Evolutionary conservation across 2,888 invertebrate genomes (phyloP).

Genomic region (Conops quadrifasciatus): DNA sequence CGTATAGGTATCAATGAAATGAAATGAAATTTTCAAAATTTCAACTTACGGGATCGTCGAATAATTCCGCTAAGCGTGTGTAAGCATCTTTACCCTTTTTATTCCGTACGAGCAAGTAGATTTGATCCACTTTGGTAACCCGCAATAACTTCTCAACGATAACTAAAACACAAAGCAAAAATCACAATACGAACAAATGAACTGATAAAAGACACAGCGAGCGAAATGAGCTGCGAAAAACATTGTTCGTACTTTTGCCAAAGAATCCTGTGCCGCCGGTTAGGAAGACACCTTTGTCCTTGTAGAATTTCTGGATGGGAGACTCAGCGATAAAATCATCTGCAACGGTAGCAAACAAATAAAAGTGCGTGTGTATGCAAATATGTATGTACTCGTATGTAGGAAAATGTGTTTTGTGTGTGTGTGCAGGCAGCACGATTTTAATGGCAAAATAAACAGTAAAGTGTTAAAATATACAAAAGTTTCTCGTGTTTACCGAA

Average conservation of each 20-base stretch:
- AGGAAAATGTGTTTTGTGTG: too few species aligned
- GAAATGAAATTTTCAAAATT: not conserved
- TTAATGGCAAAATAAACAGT: conserved; percentile 20
- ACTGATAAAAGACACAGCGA: not conserved
- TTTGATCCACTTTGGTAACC: conserved; percentile 68
- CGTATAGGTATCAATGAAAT: not conserved
- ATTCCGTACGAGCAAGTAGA: conserved; percentile 70
- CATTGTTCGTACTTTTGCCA: conserved; percentile 61
- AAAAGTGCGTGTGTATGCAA: not conserved
- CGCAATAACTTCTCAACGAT: conserved; percentile 72
- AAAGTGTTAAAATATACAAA: conserved; percentile 43
- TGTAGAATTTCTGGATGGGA: conserved; percentile 71
- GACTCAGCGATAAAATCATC: conserved; percentile 54
- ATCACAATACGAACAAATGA: not conserved
- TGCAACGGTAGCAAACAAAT: conserved; percentile 38
- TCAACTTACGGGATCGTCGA: conserved; percentile 72
- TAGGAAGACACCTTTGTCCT: conserved; percentile 71
- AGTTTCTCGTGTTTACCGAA: conserved; percentile 17
- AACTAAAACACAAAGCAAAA: conserved; percentile 58
- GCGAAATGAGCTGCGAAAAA: not conserved
- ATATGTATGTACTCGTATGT: too few species aligned
- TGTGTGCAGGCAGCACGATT: not conserved
- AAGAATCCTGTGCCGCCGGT: conserved; percentile 72
- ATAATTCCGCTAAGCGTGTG: conserved; percentile 74
- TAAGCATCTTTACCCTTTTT: conserved; percentile 76